Conservation (phyloP, 2,888 invertebrate species). For the Buathra laborator region DNA sequence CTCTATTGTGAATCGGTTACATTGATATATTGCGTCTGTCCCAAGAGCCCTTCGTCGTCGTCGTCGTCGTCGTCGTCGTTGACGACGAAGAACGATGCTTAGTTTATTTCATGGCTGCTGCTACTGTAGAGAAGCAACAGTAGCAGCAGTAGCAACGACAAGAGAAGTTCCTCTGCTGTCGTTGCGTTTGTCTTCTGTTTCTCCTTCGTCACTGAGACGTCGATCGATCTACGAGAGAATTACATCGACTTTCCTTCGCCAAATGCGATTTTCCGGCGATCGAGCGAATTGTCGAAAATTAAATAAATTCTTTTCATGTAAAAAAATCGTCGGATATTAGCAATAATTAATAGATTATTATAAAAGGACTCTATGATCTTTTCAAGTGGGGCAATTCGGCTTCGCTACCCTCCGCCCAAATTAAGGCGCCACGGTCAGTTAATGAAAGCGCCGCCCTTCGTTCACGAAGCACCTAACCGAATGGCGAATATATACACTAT, state of each 20-base stretch:
- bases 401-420: constrained; percentile 20
- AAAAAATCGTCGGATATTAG: too few relatives aligned
- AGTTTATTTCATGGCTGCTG: constrained; percentile 44
- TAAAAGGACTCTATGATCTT: too few relatives aligned
- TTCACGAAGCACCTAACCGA: background rate
- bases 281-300: too few relatives aligned
- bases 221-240: background rate
- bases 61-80: constrained; percentile 53
- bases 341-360: too few relatives aligned
- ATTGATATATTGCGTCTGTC: constrained; percentile 74
- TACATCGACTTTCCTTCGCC: too few relatives aligned
- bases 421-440: background rate
- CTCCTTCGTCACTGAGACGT: background rate
- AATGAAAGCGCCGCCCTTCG: constrained; percentile 27
- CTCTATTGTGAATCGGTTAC: constrained; percentile 79
- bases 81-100: constrained; percentile 32
- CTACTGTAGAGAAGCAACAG: background rate
- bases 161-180: constrained; percentile 17
- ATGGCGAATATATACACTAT: constrained; percentile 5
- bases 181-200: background rate
- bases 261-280: too few relatives aligned
- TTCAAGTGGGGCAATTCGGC: background rate
- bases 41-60: constrained; percentile 42
- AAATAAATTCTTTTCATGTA: too few relatives aligned
- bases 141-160: constrained; percentile 1